A percentile compares a stretch with the other conserved stretches of the same genome.
phyloP scores from a whole-genome alignment of 2,113 vertebrate genomes.

The Sapajus apella region DNA sequence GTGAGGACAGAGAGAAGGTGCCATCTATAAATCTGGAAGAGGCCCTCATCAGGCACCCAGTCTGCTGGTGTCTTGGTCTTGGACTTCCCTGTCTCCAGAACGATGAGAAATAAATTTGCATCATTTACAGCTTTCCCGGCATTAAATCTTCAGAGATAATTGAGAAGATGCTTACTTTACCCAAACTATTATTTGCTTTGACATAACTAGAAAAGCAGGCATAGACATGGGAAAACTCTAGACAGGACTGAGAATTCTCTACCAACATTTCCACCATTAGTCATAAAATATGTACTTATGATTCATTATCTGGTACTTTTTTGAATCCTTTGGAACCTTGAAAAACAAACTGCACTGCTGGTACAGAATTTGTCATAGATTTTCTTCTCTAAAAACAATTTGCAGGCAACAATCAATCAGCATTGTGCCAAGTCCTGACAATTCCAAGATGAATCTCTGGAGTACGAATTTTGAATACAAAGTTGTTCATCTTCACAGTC shows the following conservation, averaged over 20 bases:
- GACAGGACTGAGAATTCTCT: not conserved
- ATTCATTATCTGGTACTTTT: not conserved
- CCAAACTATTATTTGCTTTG: not conserved
- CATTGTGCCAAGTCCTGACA: not conserved
- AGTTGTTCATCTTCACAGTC: not conserved
- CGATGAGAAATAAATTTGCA: not conserved
- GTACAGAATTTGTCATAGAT: not conserved
- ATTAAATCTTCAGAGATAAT: not conserved
- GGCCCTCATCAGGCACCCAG: accelerated
- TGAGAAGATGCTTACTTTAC: not conserved
- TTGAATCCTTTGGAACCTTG: not conserved
- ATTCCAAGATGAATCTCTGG: not conserved
- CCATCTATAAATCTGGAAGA: not conserved
- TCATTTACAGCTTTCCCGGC: not conserved
- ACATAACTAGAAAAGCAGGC: not conserved
- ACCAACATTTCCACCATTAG: not conserved
- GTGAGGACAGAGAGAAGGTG: accelerated
- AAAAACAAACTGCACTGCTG: not conserved
- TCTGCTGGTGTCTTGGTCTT: not conserved
- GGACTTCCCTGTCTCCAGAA: too few species aligned
- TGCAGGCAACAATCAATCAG: not conserved
- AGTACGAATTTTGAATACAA: not conserved
- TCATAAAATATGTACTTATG: not conserved
- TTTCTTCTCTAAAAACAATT: not conserved
- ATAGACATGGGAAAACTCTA: not conserved